A percentile compares a stretch with the other conserved stretches of the same genome.
These are phyloP conservation scores for Drosophila persimilis DNA, from an alignment of 1,140 invertebrate genomes.

Conservation along the genomic window DNA sequence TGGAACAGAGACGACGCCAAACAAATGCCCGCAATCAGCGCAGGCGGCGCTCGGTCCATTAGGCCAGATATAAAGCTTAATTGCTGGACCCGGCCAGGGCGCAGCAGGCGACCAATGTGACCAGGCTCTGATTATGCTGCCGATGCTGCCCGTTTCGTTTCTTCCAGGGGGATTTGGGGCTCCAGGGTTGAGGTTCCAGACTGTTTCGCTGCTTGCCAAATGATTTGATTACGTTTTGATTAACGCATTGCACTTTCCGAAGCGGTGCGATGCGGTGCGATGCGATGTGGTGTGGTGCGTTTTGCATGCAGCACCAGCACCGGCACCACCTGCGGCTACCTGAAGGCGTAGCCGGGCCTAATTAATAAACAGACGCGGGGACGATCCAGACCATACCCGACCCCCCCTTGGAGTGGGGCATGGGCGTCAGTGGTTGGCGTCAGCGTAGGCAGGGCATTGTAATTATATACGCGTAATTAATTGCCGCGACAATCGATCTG, in stretches of 20 bases:
- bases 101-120: constrained; percentile 72
- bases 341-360: constrained; percentile 72
- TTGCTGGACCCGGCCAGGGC: constrained; percentile 75
- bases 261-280: no score
- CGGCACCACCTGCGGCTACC: constrained; percentile 79
- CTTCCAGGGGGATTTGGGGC: no score
- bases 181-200: constrained; percentile 20
- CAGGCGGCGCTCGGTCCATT: constrained; percentile 82
- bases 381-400: neutral
- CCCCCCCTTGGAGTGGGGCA: constrained; percentile 12
- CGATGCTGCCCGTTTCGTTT: constrained; percentile 26
- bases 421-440: constrained; percentile 41
- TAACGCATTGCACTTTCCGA: constrained; percentile 78
- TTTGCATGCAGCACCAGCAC: constrained; percentile 68
- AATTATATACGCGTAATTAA: constrained; percentile 82
- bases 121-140: constrained; percentile 63
- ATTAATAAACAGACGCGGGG: constrained; percentile 75
- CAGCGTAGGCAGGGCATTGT: constrained; percentile 67
- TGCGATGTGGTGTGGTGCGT: constrained; percentile 32
- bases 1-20: constrained; percentile 43
- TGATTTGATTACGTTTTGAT: constrained; percentile 81
- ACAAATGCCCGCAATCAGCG: constrained; percentile 82
- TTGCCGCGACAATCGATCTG: constrained; percentile 82
- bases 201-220: constrained; percentile 60
- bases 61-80: constrained; percentile 83